Conservation (phyloP, 2,797 vertebrate genomes). For the Chromis chromis region DNA sequence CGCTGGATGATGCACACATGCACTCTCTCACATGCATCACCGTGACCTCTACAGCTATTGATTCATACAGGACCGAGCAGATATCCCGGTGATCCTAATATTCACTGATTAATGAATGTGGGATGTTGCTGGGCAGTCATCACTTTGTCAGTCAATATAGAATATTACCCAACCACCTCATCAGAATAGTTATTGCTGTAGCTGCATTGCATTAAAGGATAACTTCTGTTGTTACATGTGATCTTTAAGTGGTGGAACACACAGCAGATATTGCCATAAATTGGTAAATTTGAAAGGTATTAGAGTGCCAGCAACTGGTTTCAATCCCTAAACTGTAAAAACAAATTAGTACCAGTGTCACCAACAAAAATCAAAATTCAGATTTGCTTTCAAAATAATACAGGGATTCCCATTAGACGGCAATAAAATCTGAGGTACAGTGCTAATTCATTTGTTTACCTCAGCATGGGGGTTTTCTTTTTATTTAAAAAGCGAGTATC, state of each 20-base stretch:
- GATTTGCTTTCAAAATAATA: not conserved
- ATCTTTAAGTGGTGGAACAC: not conserved
- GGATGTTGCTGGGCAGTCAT: conserved; percentile 54
- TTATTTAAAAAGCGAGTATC: not conserved
- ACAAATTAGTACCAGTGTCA: not conserved
- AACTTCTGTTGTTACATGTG: conserved; percentile 2
- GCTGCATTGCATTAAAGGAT: not conserved
- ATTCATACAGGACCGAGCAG: conserved; percentile 52
- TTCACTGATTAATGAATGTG: conserved; percentile 55
- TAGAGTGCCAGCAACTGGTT: not conserved
- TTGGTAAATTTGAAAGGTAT: not conserved
- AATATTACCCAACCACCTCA: conserved; percentile 24
- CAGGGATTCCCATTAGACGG: too few species aligned
- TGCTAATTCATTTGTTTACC: not conserved
- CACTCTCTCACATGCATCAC: conserved; percentile 47
- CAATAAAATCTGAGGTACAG: not conserved
- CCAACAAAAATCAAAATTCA: not conserved
- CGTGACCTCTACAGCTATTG: conserved; percentile 68
- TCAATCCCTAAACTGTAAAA: not conserved
- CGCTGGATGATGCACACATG: conserved; percentile 42
- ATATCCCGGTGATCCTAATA: conserved; percentile 54
- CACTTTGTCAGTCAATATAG: conserved; percentile 42
- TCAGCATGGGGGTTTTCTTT: not conserved
- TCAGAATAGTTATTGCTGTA: not conserved
- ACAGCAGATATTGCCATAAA: too few species aligned